Percentiles rank a stretch among this genome's conserved stretches.
Conservation (phyloP, 1,140 invertebrate species). For the Neodiprion virginianus region DNA sequence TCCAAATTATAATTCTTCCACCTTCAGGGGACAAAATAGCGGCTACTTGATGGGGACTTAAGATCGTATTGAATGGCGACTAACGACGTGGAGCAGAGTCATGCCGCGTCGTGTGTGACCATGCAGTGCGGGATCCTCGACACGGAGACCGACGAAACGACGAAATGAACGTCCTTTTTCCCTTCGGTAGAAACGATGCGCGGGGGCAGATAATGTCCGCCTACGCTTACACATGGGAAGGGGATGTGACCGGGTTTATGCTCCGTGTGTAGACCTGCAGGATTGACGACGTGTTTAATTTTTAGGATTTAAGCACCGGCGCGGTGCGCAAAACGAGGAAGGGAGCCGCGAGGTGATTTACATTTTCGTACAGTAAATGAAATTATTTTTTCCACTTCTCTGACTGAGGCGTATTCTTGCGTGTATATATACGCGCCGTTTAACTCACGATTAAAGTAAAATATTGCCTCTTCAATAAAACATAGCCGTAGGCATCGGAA, state of each 20-base stretch:
- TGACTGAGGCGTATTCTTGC: not conserved
- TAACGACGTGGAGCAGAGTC: slow-evolving; percentile 58
- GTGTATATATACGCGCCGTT: not conserved
- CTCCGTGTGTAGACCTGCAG: not conserved
- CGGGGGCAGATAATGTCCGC: slow-evolving; percentile 56
- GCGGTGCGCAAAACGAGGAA: not conserved
- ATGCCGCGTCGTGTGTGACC: slow-evolving; percentile 45
- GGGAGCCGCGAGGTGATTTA: not conserved
- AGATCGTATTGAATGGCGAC: slow-evolving; percentile 59
- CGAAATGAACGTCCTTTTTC: slow-evolving; percentile 20
- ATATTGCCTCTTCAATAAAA: not conserved
- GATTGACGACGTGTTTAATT: slow-evolving; percentile 2
- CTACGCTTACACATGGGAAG: slow-evolving; percentile 43
- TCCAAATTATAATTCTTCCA: slow-evolving; percentile 49
- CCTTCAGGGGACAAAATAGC: slow-evolving; percentile 48
- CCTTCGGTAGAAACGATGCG: slow-evolving; percentile 40
- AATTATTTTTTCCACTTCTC: not conserved
- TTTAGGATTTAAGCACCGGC: not conserved
- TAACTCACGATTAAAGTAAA: slow-evolving; percentile 5
- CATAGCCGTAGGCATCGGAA: not conserved
- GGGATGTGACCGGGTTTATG: not conserved
- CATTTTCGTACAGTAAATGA: not conserved
- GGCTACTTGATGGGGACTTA: slow-evolving; percentile 58
- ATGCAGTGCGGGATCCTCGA: slow-evolving; percentile 41
- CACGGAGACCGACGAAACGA: not conserved